Conservation (phyloP, 1,140 invertebrate species). For the Meloidogyne exigua region DNA sequence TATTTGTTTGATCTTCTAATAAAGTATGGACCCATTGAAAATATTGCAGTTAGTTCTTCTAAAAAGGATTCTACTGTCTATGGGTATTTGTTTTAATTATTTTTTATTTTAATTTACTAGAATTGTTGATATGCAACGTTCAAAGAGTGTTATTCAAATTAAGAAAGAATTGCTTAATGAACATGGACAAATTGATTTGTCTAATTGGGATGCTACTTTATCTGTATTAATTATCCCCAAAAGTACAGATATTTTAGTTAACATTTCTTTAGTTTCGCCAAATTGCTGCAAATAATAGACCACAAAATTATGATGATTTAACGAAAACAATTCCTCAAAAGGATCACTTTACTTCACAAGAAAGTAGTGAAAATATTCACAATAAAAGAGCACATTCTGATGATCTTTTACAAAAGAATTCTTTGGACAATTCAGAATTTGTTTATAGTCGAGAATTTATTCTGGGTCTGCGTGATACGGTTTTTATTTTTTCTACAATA, state of each 20-base stretch:
- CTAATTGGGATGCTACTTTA: neutral
- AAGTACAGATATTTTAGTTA: too few species aligned
- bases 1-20: conserved; percentile 11
- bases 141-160: neutral
- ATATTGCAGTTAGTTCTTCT: neutral
- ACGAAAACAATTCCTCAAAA: neutral
- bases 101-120: neutral
- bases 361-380: neutral
- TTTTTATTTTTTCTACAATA: neutral
- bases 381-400: neutral
- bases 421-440: neutral
- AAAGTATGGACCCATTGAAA: conserved; percentile 14
- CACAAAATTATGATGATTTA: neutral
- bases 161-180: neutral
- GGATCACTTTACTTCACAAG: neutral
- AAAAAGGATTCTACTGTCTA: conserved; percentile 7
- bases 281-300: neutral
- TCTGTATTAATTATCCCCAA: neutral
- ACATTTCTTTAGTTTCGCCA: neutral
- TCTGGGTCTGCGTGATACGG: neutral
- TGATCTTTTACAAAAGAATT: too few species aligned
- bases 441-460: neutral
- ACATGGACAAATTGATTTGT: neutral
- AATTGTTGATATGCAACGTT: neutral
- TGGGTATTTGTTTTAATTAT: conserved; percentile 13